Percentiles rank a stretch among this genome's conserved stretches.
phyloP scores from a whole-genome alignment of 2,888 invertebrate species.

The Agapetus fuscipes region DNA sequence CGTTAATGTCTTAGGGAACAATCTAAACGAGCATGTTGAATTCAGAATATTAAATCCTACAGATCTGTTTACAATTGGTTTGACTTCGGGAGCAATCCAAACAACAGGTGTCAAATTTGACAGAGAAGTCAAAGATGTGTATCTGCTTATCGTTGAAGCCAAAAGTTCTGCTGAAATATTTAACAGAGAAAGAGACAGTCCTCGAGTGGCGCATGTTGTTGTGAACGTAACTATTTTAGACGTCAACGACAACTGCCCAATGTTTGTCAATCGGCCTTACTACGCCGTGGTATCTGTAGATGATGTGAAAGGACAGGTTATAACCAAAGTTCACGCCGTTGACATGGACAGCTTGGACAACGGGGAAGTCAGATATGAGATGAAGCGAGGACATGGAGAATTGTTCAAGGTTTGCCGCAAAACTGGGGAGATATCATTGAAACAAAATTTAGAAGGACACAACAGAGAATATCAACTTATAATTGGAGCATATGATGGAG shows the following conservation, averaged over 20 bases:
- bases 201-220: slow-evolving; percentile 70
- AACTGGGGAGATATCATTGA: slow-evolving; percentile 75
- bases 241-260: slow-evolving; percentile 91
- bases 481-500: slow-evolving; percentile 84
- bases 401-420: slow-evolving; percentile 80
- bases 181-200: slow-evolving; percentile 33
- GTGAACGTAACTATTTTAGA: slow-evolving; percentile 80
- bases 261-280: slow-evolving; percentile 89
- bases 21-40: slow-evolving; percentile 77
- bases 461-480: slow-evolving; percentile 70
- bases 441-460: slow-evolving; percentile 71
- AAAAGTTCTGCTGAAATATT: slow-evolving; percentile 24
- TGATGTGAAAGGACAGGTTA: slow-evolving; percentile 68
- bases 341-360: slow-evolving; percentile 87
- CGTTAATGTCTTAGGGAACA: slow-evolving; percentile 80
- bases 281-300: slow-evolving; percentile 84
- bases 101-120: slow-evolving; percentile 80
- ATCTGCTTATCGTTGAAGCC: slow-evolving; percentile 79
- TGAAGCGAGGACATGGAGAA: slow-evolving; percentile 87
- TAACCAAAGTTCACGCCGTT: slow-evolving; percentile 78
- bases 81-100: slow-evolving; percentile 83
- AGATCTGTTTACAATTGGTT: slow-evolving; percentile 75
- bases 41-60: slow-evolving; percentile 83
- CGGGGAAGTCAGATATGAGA: slow-evolving; percentile 82
- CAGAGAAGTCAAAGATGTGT: slow-evolving; percentile 70